Conservation (phyloP, 2,113 vertebrate species). For the Solea solea region DNA sequence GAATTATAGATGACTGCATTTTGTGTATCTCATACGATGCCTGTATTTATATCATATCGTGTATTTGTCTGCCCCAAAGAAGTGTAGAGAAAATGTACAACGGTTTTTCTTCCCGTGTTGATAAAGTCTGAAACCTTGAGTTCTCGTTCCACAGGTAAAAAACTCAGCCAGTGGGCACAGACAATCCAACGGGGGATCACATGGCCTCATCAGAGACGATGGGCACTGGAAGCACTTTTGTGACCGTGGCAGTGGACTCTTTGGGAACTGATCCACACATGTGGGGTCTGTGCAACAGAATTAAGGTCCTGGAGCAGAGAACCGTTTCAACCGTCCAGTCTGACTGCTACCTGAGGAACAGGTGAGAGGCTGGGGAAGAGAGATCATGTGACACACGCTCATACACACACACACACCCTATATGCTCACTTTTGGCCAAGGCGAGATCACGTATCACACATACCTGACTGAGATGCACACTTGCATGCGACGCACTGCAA, state of each 20-base stretch:
- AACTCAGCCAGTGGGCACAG: neutral
- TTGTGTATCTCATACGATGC: constrained; percentile 24
- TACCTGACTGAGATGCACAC: constrained; percentile 33
- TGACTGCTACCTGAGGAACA: constrained; percentile 70
- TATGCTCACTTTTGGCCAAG: constrained; percentile 55
- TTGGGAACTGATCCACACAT: constrained; percentile 15
- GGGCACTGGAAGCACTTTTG: constrained; percentile 31
- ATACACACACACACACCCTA: constrained; percentile 35
- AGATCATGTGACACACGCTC: constrained; percentile 64
- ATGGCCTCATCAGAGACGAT: constrained; percentile 24
- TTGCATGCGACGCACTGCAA: constrained; percentile 21
- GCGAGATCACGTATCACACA: constrained; percentile 63
- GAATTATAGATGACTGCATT: constrained; percentile 72
- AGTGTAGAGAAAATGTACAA: neutral
- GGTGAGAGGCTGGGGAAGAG: constrained; percentile 74
- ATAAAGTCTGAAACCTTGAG: constrained; percentile 8
- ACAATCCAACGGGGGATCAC: constrained; percentile 34
- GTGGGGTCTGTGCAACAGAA: constrained; percentile 52
- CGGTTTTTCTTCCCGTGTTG: neutral
- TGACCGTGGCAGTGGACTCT: constrained; percentile 39
- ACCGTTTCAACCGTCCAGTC: constrained; percentile 50
- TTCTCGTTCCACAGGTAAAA: constrained; percentile 27
- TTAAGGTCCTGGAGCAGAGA: constrained; percentile 69
- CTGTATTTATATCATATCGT: constrained; percentile 14
- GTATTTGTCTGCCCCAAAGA: neutral